Evolutionary conservation across 2,113 vertebrate species (phyloP).

Genomic region (Physeter macrocephalus): DNA sequence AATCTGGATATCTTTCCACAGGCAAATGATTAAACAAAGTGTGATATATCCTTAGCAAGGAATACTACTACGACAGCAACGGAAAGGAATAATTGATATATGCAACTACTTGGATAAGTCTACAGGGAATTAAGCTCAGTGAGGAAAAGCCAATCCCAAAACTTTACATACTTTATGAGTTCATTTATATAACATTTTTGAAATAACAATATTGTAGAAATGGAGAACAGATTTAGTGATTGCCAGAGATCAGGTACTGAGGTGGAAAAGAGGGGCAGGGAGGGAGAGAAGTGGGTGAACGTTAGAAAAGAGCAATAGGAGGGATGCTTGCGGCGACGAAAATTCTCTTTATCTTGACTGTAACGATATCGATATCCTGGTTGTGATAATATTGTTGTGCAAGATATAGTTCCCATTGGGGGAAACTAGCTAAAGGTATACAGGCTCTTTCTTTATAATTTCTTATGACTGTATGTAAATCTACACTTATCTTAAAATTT

Average conservation of each 20-base stretch:
- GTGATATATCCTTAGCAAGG: neutral
- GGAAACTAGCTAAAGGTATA: neutral
- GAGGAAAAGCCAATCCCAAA: neutral
- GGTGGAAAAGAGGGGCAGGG: neutral
- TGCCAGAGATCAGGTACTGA: neutral
- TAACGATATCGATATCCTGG: neutral
- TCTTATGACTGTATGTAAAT: neutral
- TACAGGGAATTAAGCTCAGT: neutral
- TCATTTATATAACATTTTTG: neutral
- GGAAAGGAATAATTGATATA: neutral
- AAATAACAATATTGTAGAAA: neutral
- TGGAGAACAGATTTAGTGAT: neutral
- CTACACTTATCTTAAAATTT: neutral
- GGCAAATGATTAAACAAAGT: neutral
- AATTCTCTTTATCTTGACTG: neutral
- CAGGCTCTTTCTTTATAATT: neutral
- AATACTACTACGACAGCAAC: neutral
- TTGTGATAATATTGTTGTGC: neutral
- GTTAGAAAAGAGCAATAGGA: neutral
- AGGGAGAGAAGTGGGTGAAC: fast-evolving
- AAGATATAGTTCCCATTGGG: neutral
- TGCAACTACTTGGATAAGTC: neutral
- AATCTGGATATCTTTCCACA: neutral
- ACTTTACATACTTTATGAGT: neutral
- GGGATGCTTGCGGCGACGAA: no score